phyloP scores from a whole-genome alignment of 1,140 invertebrate genomes.

The Steinernema khuongi region DNA sequence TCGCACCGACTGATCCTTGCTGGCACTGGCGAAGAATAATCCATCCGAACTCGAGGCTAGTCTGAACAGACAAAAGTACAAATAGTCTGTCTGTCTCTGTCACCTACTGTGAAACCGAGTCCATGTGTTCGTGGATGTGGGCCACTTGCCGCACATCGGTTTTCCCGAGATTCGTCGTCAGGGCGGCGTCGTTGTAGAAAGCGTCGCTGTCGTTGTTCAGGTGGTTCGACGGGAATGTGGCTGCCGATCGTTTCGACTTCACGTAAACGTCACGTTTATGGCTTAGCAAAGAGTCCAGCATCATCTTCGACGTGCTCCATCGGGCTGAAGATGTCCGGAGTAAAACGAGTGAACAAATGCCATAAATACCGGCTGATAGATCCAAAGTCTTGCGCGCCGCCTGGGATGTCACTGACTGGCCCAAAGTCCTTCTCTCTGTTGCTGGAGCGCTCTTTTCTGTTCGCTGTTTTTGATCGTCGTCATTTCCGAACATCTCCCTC shows the following conservation, averaged over 20 bases:
- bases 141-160: constrained; percentile 22
- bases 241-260: constrained; percentile 1
- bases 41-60: constrained; percentile 18
- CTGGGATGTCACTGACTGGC: no score
- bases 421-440: background rate
- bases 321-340: background rate
- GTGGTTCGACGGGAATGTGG: background rate
- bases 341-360: no score
- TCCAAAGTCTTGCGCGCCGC: no score
- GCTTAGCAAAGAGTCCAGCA: constrained; percentile 20
- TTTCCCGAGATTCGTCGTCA: constrained; percentile 16
- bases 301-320: constrained; percentile 9
- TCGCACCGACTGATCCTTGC: constrained; percentile 20
- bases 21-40: constrained; percentile 25
- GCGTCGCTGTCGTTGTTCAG: background rate
- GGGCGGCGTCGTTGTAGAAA: background rate
- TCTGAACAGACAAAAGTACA: constrained; percentile 10
- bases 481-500: background rate
- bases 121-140: constrained; percentile 31
- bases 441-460: background rate
- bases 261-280: constrained; percentile 23
- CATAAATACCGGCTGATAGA: no score
- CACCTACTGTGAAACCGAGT: constrained; percentile 23
- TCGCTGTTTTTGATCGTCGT: background rate
- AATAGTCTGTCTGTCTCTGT: background rate